Conservation (phyloP, 2,113 vertebrate genomes). For the Phaethornis superciliosus region DNA sequence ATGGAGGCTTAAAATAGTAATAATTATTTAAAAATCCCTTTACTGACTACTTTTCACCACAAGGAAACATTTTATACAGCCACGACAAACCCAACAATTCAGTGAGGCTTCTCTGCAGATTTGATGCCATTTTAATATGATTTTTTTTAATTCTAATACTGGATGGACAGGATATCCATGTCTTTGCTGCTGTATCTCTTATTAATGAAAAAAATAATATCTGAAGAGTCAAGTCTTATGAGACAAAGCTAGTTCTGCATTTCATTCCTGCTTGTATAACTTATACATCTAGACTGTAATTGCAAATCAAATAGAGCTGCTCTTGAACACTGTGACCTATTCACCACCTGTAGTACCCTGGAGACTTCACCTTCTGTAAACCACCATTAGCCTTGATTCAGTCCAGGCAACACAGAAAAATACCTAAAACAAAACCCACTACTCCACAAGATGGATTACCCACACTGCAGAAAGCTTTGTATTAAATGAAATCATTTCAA, state of each 20-base stretch:
- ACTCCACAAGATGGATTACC: neutral
- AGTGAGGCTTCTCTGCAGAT: neutral
- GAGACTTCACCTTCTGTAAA: conserved; percentile 50
- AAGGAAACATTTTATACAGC: neutral
- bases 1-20: neutral
- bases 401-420: conserved; percentile 10
- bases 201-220: neutral
- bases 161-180: neutral
- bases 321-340: conserved; percentile 33
- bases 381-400: conserved; percentile 46
- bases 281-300: neutral
- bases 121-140: neutral
- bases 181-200: neutral
- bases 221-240: neutral
- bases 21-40: neutral
- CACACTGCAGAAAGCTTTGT: neutral
- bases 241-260: neutral
- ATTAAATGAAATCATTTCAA: conserved; percentile 46
- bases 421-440: neutral
- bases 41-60: conserved; percentile 10
- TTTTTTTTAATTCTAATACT: conserved; percentile 14
- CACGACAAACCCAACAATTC: conserved; percentile 17
- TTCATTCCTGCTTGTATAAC: neutral
- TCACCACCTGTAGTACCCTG: conserved; percentile 8
- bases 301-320: conserved; percentile 27